Conservation (phyloP, 2,797 vertebrate genomes). For the Remorina albescens region DNA sequence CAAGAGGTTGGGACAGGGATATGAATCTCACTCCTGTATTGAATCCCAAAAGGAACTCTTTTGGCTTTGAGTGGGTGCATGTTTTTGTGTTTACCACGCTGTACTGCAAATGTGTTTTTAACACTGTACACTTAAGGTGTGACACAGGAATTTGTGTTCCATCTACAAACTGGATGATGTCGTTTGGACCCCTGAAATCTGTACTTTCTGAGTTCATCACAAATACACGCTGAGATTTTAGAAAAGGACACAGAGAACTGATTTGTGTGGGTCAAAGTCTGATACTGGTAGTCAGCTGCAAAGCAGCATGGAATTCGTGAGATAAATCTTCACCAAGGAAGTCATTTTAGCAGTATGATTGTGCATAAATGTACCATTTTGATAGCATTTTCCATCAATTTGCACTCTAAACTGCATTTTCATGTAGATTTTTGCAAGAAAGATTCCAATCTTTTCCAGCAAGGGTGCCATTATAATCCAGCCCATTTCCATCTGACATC, state of each 20-base stretch:
- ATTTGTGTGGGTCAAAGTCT: conserved; percentile 36
- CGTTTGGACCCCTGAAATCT: conserved; percentile 25
- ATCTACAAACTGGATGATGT: conserved; percentile 17
- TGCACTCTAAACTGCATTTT: conserved; percentile 29
- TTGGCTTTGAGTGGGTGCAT: conserved; percentile 56
- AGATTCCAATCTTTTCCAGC: conserved; percentile 37
- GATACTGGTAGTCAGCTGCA: conserved; percentile 10
- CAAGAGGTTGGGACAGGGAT: conserved; percentile 54
- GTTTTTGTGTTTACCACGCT: conserved; percentile 52
- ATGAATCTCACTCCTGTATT: conserved; percentile 59
- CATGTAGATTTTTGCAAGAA: conserved; percentile 33
- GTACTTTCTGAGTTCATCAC: conserved; percentile 4
- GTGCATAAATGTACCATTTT: conserved; percentile 17
- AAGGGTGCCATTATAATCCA: conserved; percentile 20
- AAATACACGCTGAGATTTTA: conserved; percentile 11
- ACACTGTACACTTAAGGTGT: conserved; percentile 23
- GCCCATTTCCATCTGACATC: conserved; percentile 11
- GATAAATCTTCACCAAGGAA: conserved; percentile 23
- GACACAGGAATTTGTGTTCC: conserved; percentile 30
- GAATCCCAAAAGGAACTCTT: conserved; percentile 63
- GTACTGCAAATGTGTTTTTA: conserved; percentile 8
- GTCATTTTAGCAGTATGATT: conserved; percentile 39
- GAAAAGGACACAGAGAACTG: conserved; percentile 11
- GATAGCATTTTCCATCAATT: conserved; percentile 30
- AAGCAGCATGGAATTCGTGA: conserved; percentile 37